phyloP scores from a whole-genome alignment of 2,113 vertebrate genomes.

The Hymenochirus boettgeri region DNA sequence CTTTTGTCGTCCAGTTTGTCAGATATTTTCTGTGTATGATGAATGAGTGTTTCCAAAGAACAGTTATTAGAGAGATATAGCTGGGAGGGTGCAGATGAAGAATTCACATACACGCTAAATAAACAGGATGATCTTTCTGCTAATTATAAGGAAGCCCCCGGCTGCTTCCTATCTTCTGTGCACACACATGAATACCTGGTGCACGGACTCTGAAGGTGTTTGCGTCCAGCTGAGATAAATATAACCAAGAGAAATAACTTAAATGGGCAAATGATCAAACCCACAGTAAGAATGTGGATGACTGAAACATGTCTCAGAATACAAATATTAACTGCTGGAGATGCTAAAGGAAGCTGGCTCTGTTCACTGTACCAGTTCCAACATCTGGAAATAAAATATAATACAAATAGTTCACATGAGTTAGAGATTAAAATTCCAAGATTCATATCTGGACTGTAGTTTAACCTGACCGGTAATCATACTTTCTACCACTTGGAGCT shows the following conservation, averaged over 20 bases:
- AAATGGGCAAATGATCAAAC: conserved; percentile 35
- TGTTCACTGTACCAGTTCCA: background rate
- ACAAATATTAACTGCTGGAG: conserved; percentile 3
- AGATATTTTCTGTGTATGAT: conserved; percentile 35
- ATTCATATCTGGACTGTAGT: too few relatives aligned
- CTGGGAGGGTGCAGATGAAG: conserved; percentile 21
- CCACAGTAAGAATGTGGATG: conserved; percentile 18
- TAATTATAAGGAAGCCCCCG: conserved; percentile 40
- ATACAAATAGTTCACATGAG: too few relatives aligned
- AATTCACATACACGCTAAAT: conserved; percentile 33
- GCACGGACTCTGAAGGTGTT: conserved; percentile 30
- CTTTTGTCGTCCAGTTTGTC: conserved; percentile 22
- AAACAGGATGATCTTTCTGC: conserved; percentile 30
- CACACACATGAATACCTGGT: conserved; percentile 30
- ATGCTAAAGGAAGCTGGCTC: background rate
- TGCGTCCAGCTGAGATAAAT: conserved; percentile 36
- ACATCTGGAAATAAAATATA: too few relatives aligned
- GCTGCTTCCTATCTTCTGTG: conserved; percentile 34
- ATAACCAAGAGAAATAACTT: conserved; percentile 38
- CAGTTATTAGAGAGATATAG: conserved; percentile 35
- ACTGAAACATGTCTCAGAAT: conserved; percentile 14
- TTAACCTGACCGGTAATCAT: too few relatives aligned
- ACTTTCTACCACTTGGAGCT: too few relatives aligned
- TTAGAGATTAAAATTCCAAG: too few relatives aligned
- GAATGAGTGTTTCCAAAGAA: conserved; percentile 33